phyloP scores from a whole-genome alignment of 2,797 vertebrate genomes.

The Sus cebifrons region DNA sequence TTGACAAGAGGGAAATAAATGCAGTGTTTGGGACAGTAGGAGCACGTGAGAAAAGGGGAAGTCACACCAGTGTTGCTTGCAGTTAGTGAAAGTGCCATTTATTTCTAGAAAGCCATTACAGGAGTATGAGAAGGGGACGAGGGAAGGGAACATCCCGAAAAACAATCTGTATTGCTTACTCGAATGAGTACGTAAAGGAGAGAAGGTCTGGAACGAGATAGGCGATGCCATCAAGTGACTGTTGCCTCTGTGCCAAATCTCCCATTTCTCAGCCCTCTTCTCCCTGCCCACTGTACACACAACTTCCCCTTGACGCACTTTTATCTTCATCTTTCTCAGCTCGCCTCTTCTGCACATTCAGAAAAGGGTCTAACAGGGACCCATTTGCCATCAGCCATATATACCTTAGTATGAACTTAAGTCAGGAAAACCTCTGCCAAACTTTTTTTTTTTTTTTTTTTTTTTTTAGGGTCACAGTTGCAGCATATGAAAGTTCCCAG shows the following conservation, averaged over 20 bases:
- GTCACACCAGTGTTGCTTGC: background rate
- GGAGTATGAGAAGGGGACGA: background rate
- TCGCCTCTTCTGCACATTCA: background rate
- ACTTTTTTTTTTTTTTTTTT: background rate
- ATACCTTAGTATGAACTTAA: constrained; percentile 14
- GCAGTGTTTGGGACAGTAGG: too few species aligned
- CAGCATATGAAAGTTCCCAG: too few species aligned
- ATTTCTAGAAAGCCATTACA: background rate
- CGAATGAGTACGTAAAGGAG: background rate
- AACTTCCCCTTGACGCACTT: background rate
- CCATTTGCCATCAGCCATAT: background rate
- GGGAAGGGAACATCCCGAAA: background rate
- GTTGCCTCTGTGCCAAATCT: background rate
- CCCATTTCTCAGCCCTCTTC: background rate
- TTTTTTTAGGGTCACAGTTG: too few species aligned
- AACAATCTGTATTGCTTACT: background rate
- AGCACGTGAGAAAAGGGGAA: background rate
- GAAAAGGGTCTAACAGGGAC: background rate
- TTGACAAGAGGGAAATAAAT: background rate
- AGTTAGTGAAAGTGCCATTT: background rate
- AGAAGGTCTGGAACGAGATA: background rate
- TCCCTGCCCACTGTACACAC: too few species aligned
- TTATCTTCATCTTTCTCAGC: background rate
- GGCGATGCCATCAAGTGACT: fast-evolving
- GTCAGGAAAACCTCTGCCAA: background rate